Evolutionary conservation across 2,797 vertebrate genomes (phyloP), one percentile per base, ranked within the genome.

Genomic region (Picus viridis): DNA sequence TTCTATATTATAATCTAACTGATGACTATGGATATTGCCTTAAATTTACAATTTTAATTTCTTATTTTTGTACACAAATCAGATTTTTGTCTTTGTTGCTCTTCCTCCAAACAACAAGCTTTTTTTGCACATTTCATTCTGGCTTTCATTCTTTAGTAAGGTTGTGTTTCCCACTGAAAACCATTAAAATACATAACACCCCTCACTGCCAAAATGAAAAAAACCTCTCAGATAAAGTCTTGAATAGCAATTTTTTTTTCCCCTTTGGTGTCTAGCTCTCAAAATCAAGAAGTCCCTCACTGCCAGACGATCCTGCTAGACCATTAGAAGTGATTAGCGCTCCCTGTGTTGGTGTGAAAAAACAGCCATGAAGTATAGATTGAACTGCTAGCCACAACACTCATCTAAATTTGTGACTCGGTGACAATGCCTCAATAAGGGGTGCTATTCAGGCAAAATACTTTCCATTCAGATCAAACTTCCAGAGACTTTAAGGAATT

Each of bases 341-440:
- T 92, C 79, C 41, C 76, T 4, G 1, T 32, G 47, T 36, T 83
- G 43, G 71, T 84, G 77, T 84, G 89, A 87, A 92, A 88, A 92
- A 86, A 75, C 6, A 0, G 68, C 85, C 19, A 29, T 27, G 69
- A 57, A 61, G 59, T 39, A 71, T 22, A 93, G 56, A 83, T 88
- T 88, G 76, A 95, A 65, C 89, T 76, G 58, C 91, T 72, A 94
- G 94, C 88, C 95, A 96, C 91, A 95, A 93, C 94, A 95, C 64
- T 89, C 85, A 88, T 88, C 87, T 80, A 53, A 77, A 94, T 90
- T 91, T 95, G 87, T 88, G 89, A 93, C 83, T 93, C 7, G 3
- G 54, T 93, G 64, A 96, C 93, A 94, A 95, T 93, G 69, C 27
- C 92, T 92, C 96, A 69, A 93, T 83, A 77, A 95, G 77, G 88